Evolutionary conservation across 1,140 invertebrate species (phyloP), one percentile per base, ranked within the genome.

Genomic region (Ceratosolen solmsi): DNA sequence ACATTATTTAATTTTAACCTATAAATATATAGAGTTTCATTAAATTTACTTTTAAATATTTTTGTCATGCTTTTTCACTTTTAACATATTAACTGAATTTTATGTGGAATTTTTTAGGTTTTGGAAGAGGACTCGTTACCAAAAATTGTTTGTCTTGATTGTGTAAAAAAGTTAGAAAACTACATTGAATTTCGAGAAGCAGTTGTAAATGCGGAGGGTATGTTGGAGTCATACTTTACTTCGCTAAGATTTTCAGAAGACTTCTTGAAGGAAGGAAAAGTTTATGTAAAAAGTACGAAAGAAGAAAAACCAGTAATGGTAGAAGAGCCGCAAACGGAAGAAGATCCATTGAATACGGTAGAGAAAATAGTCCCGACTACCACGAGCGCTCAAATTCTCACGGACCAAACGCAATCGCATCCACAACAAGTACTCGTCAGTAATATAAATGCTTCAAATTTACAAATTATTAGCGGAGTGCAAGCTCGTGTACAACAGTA

Each of bases 91-190:
- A n/a, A n/a, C n/a, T n/a, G n/a, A n/a, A n/a, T n/a, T n/a, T n/a
- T n/a, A n/a, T n/a, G n/a, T n/a, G n/a, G n/a, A 22, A 0, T 79
- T 87, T 89, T 89, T 4, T 85, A 95, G 94, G 92, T 95, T 27
- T 90, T 93, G 71, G 94, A 95, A 87, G 94, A 94, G 85, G 94
- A 95, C 88, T 94, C 93, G 17, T 87, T 95, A 79, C 95, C 95
- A 72, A 95, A 95, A 92, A 93, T 94, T 30, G 92, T 95, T n/a
- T 95, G 95, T 85, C 91, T 92, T 8, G 92, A 93, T 63, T 95
- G 94, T 86, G 87, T 94, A 49, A 92, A 92, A 83, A 94, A 94
- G 82, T 84, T 95, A 65, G 94, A 95, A 75, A 93, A 90, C 54
- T 93, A 93, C 74, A 92, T 92, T 84, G 92, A 93, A 30, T 95